Evolutionary conservation across 2,888 invertebrate species (phyloP).

Genomic region (Cheilosia scutellata): DNA sequence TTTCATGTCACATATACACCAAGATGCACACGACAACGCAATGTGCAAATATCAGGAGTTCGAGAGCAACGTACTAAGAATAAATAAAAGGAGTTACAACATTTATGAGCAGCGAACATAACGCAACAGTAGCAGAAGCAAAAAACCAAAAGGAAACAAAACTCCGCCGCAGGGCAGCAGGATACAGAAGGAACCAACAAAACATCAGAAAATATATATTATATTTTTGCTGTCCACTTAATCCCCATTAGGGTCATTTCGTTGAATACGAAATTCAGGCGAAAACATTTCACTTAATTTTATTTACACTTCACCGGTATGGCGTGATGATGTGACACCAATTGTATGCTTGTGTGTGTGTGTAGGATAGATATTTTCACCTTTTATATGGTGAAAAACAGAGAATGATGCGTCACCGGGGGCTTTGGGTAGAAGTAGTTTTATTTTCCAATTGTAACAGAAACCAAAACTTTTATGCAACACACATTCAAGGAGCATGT

Average conservation of each 20-base stretch:
- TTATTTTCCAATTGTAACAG: conserved; percentile 18
- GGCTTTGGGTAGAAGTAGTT: conserved; percentile 1
- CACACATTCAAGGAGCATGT: conserved; percentile 6
- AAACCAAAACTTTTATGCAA: conserved; percentile 2
- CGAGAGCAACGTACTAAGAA: conserved; percentile 5
- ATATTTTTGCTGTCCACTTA: conserved; percentile 80
- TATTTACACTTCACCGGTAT: conserved; percentile 61
- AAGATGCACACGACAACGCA: not conserved
- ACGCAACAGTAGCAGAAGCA: conserved; percentile 21
- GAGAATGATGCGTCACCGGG: conserved; percentile 40
- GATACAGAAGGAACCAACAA: conserved; percentile 24
- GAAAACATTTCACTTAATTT: conserved; percentile 76
- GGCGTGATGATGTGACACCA: conserved; percentile 35
- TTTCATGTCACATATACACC: conserved; percentile 48
- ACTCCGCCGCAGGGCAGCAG: conserved; percentile 9
- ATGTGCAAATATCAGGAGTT: not conserved
- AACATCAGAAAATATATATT: conserved; percentile 69
- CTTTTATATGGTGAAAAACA: conserved; percentile 4
- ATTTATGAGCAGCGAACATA: conserved; percentile 14
- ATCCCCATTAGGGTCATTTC: conserved; percentile 81
- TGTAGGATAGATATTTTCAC: conserved; percentile 5
- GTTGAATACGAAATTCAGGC: conserved; percentile 79
- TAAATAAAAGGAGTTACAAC: conserved; percentile 18
- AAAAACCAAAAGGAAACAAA: not conserved
- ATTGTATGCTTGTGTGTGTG: conserved; percentile 1